These are phyloP conservation scores for Lycia hirtaria DNA, from an alignment of 2,888 invertebrate species.

Conservation along the genomic window DNA sequence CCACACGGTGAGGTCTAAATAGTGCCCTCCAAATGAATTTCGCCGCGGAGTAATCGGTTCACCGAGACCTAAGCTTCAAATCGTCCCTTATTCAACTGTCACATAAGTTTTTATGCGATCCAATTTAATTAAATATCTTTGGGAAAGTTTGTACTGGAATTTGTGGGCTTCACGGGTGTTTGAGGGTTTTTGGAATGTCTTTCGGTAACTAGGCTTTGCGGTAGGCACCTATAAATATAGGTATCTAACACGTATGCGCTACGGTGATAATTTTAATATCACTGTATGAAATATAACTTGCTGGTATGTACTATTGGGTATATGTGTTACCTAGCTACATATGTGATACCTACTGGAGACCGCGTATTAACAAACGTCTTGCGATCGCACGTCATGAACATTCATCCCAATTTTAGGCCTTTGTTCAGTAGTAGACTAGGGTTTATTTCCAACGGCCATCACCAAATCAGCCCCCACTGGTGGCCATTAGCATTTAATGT, in stretches of 20 bases:
- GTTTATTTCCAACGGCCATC: no score
- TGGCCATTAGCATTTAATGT: no score
- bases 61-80: slow-evolving; percentile 34
- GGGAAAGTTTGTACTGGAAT: slow-evolving; percentile 28
- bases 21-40: slow-evolving; percentile 35
- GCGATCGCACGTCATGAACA: no score
- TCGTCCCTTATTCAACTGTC: slow-evolving; percentile 38
- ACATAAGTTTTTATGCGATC: slow-evolving; percentile 41
- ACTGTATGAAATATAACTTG: not conserved
- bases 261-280: not conserved
- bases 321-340: no score
- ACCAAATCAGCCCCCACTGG: no score
- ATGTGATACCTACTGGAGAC: no score
- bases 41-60: slow-evolving; percentile 34
- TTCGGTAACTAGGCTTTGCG: slow-evolving; percentile 6
- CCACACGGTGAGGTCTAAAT: slow-evolving; percentile 31
- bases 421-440: no score
- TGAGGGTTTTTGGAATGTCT: slow-evolving; percentile 19
- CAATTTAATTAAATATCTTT: slow-evolving; percentile 43
- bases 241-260: not conserved
- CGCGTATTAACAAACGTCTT: no score
- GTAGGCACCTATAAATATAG: not conserved
- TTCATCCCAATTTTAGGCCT: no score
- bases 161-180: slow-evolving; percentile 23
- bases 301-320: no score